Percentiles rank a stretch among this genome's conserved stretches.
Evolutionary conservation across 92 coral and sea anemone genomes (phyloP).

Genomic region (Epizoanthus fatuus): DNA sequence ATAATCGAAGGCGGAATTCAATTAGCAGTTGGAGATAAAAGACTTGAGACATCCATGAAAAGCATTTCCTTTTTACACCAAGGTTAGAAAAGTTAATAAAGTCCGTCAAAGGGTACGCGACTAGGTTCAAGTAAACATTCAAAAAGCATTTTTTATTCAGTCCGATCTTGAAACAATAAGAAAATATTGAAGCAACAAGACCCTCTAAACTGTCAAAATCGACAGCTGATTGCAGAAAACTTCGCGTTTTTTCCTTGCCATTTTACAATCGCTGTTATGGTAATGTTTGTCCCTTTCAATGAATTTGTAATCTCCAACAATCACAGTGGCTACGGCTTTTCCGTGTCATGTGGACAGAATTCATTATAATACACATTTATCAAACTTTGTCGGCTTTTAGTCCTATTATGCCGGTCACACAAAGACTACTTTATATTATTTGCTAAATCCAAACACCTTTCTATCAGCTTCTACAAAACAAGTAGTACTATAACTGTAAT

Average conservation of each 20-base stretch:
- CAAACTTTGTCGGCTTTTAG: constrained; percentile 50
- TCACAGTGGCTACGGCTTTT: constrained; percentile 4
- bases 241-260: constrained; percentile 1
- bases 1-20: constrained; percentile 99
- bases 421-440: constrained; percentile 41
- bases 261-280: neutral
- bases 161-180: constrained; percentile 5
- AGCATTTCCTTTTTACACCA: constrained; percentile 16
- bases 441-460: constrained; percentile 42
- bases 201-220: constrained; percentile 31
- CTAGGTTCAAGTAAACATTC: constrained; percentile 21
- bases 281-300: neutral
- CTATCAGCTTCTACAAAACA: constrained; percentile 35
- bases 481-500: constrained; percentile 1
- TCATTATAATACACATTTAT: constrained; percentile 29
- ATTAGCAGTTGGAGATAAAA: constrained; percentile 73
- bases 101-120: constrained; percentile 24
- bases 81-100: constrained; percentile 41
- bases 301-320: constrained; percentile 2
- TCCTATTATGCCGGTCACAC: constrained; percentile 27
- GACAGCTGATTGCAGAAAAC: neutral
- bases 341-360: constrained; percentile 8
- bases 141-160: neutral
- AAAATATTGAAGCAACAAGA: constrained; percentile 18
- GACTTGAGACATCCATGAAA: constrained; percentile 31